Evolutionary conservation across 2,797 vertebrate genomes (phyloP), one percentile per base, ranked within the genome.

Genomic region (Acrocephalus scirpaceus): DNA sequence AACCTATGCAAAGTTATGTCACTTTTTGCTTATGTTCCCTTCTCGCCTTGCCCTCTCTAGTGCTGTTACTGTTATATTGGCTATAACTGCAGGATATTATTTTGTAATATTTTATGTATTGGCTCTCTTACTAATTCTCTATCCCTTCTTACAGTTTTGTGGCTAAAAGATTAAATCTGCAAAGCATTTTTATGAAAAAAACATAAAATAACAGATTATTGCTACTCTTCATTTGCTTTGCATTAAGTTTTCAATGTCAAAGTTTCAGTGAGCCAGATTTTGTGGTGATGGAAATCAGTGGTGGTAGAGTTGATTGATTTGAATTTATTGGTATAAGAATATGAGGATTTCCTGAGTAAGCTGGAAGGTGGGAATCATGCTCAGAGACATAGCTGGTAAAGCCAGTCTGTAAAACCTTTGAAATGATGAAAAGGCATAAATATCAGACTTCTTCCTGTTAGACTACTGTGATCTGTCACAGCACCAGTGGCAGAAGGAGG

Each of bases 51-150:
- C 54, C 36, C 69, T 93, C 69, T 53, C 34, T 71, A 73, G 26
- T 56, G 51, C 80, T 84, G 21, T 74, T 78, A 44, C 76, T 67
- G 30, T 78, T 86, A 69, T 44, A 76, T 71, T 48, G 47, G 40
- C 75, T 86, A 3, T 80, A 89, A 66, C n/a, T 76, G 85, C 66
- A 81, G 64, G 54, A 57, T 60, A 69, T 60, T 42, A 2, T 62
- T 91, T 53, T 73, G 42, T 81, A 86, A 58, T 42, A 74, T 11
- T 36, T 83, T 92, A 44, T 21, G 17, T 84, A 69, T 90, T 38
- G 34, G 56, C 34, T 88, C 40, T 88, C 86, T 83, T 86, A 77
- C 69, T 94, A 93, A 91, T 92, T 93, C 57, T 84, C 45, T 82
- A 66, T 45, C 22, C 32, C 16, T 47, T 90, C 38, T 77, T 86